Evolutionary conservation across 2,113 vertebrate species (phyloP), one percentile per base, ranked within the genome.

Genomic region (Microtus ochrogaster): DNA sequence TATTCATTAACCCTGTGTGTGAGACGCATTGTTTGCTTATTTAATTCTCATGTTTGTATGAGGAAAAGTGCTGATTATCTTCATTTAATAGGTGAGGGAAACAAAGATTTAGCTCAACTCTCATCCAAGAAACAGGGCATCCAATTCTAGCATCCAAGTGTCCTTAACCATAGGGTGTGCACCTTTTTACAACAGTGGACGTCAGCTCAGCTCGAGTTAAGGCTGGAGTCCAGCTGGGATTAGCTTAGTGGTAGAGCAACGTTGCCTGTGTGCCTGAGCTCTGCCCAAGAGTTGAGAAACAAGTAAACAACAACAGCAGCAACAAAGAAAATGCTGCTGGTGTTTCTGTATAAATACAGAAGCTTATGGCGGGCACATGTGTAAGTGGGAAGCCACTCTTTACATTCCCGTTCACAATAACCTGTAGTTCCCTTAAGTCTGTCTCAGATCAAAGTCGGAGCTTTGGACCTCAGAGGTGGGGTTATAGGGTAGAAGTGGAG

Each of bases 11-110:
- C 49, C 86, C 82, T 58, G 17, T 87, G 16, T 95, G 39, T 94
- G 24, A 83, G 74, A 30, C 2, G 1, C 47, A 66, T 89, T 95
- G 66, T 83, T 77, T 94, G 95, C 61, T 95, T n/a, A 55, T 92
- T 94, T 92, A 39, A 66, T 92, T 94, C 65, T 92, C n/a, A 36
- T 94, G 82, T 81, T 92, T 44, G 81, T 82, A 88, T 85, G 49
- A 81, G 13, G 47, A 72, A 68, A 89, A 30, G 4, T 83, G 41
- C 52, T 83, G 0, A 76, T 90, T 78, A 41, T 85, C 33, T 52
- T 91, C 33, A 52, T 93, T 88, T 94, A 93, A 44, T 90, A 88
- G 30, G 4, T 82, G 66, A 92, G 82, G 24, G 49, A 95, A 91
- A 63, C 94, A 73, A 94, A 89, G 30, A 26, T 41, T 96, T 81